phyloP scores from a whole-genome alignment of 2,888 invertebrate genomes.

The Antheraea assamensis region DNA sequence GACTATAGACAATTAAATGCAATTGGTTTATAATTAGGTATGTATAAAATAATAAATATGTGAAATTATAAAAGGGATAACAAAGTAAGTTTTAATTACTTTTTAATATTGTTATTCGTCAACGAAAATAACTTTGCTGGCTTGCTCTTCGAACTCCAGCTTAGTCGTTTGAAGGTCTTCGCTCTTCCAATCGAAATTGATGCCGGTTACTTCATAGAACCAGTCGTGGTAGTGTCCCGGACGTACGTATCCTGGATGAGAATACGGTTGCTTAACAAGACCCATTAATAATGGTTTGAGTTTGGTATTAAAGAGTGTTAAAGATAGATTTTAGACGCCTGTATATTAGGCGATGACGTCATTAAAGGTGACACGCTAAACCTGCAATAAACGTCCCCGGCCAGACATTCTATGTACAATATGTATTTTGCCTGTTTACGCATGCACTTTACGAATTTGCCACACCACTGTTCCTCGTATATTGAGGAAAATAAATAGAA shows the following conservation, averaged over 20 bases:
- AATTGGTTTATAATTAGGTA: background rate
- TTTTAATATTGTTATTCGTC: background rate
- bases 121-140: constrained; percentile 22
- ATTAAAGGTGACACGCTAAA: too few relatives aligned
- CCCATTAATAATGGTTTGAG: too few relatives aligned
- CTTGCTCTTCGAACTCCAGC: constrained; percentile 17
- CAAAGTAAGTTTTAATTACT: background rate
- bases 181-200: constrained; percentile 65
- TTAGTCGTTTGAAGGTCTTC: constrained; percentile 27
- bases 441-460: too few relatives aligned
- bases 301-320: background rate
- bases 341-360: too few relatives aligned
- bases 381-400: too few relatives aligned
- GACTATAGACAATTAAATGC: too few relatives aligned
- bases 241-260: constrained; percentile 61
- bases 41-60: background rate
- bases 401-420: too few relatives aligned
- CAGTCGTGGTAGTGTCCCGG: constrained; percentile 72
- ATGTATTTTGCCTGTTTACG: too few relatives aligned
- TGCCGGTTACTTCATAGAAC: constrained; percentile 59
- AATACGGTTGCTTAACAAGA: background rate
- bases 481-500: too few relatives aligned
- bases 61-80: background rate
- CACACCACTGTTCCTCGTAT: too few relatives aligned
- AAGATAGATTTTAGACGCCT: too few relatives aligned